Evolutionary conservation across 2,113 vertebrate genomes (phyloP), one percentile per base, ranked within the genome.

Genomic region (Daboia siamensis): DNA sequence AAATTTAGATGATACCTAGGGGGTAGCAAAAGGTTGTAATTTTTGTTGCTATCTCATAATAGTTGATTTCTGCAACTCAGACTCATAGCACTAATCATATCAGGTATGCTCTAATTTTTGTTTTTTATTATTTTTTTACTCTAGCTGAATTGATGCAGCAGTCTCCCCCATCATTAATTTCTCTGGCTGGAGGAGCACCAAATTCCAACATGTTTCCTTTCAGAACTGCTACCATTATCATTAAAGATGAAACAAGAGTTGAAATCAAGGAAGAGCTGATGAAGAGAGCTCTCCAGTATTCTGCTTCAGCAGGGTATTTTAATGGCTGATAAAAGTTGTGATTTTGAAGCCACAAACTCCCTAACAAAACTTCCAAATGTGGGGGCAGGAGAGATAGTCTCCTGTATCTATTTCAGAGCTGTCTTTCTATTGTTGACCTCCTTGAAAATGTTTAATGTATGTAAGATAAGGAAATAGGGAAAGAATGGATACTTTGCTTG

Each of bases 251-350:
- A 54, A 94, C 92, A 0, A 59, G 93, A 3, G 3, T 99, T 94
- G 96, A 96, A 5, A 98, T 99, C 91, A 97, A 97, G 1, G 97
- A 98, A 92, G 93, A 96, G 1, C 4, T 94, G 33, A 99, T 99
- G 98, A 98, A 98, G 96, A 98, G 97, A 96, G 99, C 98, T 0
- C 98, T 99, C 86, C 99, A 99, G 94, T 99, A 99, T 97, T 99
- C 99, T 0, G 95, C 97, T 46, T 98, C 98, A n/a, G 95, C 93
- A 5, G 99, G 99, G 99, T 99, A 96, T 80, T 11, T 51, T 33
- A 85, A 91, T 88, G 8, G 54, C 52, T 92, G n/a, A 44, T 57
- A 33, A 39, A 46, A 80, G 17, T 59, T 46, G n/a, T 26, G 33
- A 13, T 94, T 80, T 61, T 56, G 23, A 80, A 88, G 33, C 26